Evolutionary conservation across 2,113 vertebrate species (phyloP).

Genomic region (Megaceryle maxima): DNA sequence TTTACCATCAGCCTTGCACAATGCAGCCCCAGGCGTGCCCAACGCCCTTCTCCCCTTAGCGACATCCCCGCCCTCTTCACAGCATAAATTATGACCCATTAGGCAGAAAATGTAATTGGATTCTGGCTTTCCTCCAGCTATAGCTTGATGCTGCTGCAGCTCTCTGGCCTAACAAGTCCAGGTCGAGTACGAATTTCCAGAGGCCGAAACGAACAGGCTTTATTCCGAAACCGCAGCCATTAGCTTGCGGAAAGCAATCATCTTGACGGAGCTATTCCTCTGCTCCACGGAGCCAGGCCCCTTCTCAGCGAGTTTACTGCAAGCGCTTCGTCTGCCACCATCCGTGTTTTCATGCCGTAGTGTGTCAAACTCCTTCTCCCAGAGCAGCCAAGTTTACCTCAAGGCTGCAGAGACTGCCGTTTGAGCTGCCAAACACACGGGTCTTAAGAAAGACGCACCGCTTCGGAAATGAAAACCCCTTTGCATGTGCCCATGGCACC

Average conservation of each 20-base stretch:
- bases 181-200: slow-evolving; percentile 47
- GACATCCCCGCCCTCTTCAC: neutral
- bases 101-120: slow-evolving; percentile 21
- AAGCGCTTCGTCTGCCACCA: neutral
- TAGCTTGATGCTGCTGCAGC: neutral
- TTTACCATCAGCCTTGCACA: neutral
- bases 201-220: neutral
- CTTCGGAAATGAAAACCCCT: neutral
- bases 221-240: neutral
- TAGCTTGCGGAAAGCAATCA: neutral
- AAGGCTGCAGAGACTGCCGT: neutral
- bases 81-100: slow-evolving; percentile 41
- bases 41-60: neutral
- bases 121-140: slow-evolving; percentile 29
- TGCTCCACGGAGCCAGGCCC: neutral
- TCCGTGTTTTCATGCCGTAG: neutral
- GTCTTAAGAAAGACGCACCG: neutral
- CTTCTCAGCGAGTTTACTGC: neutral
- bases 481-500: neutral
- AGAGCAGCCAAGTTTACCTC: neutral
- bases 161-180: neutral
- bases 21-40: neutral
- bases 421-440: neutral
- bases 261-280: neutral
- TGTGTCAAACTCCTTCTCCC: neutral